Conservation (phyloP, 2,888 invertebrate species). For the Lathronympha strigana region DNA sequence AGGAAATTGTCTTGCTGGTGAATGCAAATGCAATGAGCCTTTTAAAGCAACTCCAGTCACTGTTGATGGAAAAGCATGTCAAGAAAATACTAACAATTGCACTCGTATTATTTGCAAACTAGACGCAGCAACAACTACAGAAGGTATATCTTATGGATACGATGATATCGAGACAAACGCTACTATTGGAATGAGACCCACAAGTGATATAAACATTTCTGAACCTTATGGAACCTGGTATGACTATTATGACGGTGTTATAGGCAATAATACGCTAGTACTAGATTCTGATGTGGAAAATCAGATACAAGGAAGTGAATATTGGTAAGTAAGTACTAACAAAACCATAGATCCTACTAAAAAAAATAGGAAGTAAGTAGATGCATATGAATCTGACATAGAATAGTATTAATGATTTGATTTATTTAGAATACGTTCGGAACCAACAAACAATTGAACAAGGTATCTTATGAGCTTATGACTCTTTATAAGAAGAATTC, state of each 20-base stretch:
- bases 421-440: too few relatives aligned
- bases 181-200: neutral
- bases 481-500: too few relatives aligned
- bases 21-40: slow-evolving; percentile 65
- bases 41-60: slow-evolving; percentile 41
- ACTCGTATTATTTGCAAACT: slow-evolving; percentile 40
- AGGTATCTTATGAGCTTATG: too few relatives aligned
- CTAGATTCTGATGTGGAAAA: neutral
- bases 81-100: slow-evolving; percentile 42
- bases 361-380: too few relatives aligned
- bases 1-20: slow-evolving; percentile 48
- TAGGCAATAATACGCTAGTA: neutral
- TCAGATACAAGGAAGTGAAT: slow-evolving; percentile 9
- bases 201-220: neutral
- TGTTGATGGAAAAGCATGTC: slow-evolving; percentile 36
- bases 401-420: too few relatives aligned
- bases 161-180: slow-evolving; percentile 18
- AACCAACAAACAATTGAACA: too few relatives aligned
- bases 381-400: too few relatives aligned
- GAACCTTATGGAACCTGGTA: neutral
- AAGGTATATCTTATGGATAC: slow-evolving; percentile 23
- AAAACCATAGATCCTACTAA: neutral
- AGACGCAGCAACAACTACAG: neutral
- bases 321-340: slow-evolving; percentile 11
- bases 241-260: neutral